These are phyloP conservation scores for Chymomyza fuscimana DNA, from an alignment of 2,888 invertebrate genomes.

Conservation along the genomic window DNA sequence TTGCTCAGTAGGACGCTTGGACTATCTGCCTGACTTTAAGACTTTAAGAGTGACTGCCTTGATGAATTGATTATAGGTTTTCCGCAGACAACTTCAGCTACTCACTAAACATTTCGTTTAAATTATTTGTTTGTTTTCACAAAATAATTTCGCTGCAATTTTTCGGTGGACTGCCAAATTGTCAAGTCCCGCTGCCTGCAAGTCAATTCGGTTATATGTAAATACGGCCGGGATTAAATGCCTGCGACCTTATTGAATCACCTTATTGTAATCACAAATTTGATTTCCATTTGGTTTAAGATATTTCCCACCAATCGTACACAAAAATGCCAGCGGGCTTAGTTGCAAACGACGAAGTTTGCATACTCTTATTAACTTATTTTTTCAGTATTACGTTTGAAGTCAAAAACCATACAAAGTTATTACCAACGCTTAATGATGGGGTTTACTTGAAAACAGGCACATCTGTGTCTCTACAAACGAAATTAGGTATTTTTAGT, in stretches of 20 bases:
- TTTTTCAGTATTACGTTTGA: not conserved
- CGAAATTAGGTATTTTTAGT: too few relatives aligned
- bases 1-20: conserved; percentile 11
- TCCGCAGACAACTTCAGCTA: conserved; percentile 14
- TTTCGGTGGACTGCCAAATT: not conserved
- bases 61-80: conserved; percentile 68
- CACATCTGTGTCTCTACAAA: too few relatives aligned
- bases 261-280: conserved; percentile 42
- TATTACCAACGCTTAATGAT: too few relatives aligned
- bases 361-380: not conserved
- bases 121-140: conserved; percentile 55
- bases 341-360: not conserved
- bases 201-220: conserved; percentile 58
- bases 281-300: conserved; percentile 9
- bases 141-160: conserved; percentile 45
- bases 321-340: not conserved
- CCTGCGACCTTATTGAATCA: conserved; percentile 3
- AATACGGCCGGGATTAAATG: conserved; percentile 50
- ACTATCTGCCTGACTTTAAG: not conserved
- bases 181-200: not conserved
- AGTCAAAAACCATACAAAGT: too few relatives aligned
- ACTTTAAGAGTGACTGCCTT: conserved; percentile 29
- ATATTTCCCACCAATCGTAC: not conserved
- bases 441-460: too few relatives aligned
- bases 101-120: conserved; percentile 22